Evolutionary conservation across 2,113 vertebrate species (phyloP), one percentile per base, ranked within the genome.

Genomic region (Notothenia coriiceps): DNA sequence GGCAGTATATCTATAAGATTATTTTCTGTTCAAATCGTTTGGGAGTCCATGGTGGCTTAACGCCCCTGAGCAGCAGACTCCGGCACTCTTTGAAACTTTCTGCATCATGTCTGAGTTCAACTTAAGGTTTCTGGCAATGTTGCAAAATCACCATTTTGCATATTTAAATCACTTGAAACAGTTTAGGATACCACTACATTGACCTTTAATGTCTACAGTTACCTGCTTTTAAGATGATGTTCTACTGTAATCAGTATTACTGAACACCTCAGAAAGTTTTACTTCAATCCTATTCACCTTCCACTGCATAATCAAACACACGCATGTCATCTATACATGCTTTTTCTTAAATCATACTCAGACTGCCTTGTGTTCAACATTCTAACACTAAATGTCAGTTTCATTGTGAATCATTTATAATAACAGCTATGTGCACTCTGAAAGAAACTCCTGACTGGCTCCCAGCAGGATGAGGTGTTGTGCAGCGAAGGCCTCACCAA

Each of bases 21-120:
- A 2, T 10, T 6, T 14, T 1, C 1, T 40, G 18, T 55, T 22
- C 2, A 22, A n/a, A 11, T 56, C 1, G 8, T 47, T 47, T 57
- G 40, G 20, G 14, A 33, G 8, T 33, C 18, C 6, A 40, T 25
- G 51, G 66, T 20, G 35, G 50, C 50, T 55, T 11, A 25, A 29
- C 29, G 33, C 1, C 9, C 47, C 25, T 54, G 18, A n/a, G 64
- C 10, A 7, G 46, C 5, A n/a, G 22, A 5, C 14, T 66, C 8
- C 29, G 29, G 6, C 13, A 5, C 5, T 55, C 10, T 25, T 6
- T 51, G 8, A 29, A 29, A 29, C 29, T 29, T 29, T 51, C 70
- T 63, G 14, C 51, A 79, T 47, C 46, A 51, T 60, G 51, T 75
- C 35, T 74, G n/a, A 59, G 66, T 13, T 40, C 40, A 77, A 18